These are phyloP conservation scores for Bicyclus anynana DNA, from an alignment of 1,140 invertebrate genomes.

Conservation along the genomic window DNA sequence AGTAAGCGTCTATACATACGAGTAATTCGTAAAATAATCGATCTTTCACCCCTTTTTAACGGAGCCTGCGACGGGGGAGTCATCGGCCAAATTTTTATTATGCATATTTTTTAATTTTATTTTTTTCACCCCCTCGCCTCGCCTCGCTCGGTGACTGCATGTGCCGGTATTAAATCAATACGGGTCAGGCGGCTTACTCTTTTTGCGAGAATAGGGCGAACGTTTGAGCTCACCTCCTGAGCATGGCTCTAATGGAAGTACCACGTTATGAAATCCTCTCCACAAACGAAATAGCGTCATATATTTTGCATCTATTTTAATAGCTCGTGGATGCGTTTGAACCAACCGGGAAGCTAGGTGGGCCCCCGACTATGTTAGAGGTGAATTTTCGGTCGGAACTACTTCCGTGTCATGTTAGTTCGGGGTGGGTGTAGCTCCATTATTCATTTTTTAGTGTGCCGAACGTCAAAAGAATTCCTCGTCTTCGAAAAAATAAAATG, in stretches of 20 bases:
- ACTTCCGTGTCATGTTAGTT: conserved; percentile 13
- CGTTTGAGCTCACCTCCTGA: conserved; percentile 52
- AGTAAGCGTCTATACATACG: conserved; percentile 24
- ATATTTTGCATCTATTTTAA: conserved; percentile 42
- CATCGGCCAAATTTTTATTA: conserved; percentile 73
- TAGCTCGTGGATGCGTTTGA: conserved; percentile 16
- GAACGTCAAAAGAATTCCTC: conserved; percentile 27
- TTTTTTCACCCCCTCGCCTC: conserved; percentile 54
- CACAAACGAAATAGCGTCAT: conserved; percentile 34
- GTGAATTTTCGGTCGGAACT: conserved; percentile 11
- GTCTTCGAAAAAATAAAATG: conserved; percentile 28
- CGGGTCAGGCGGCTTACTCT: conserved; percentile 46
- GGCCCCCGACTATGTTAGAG: conserved; percentile 9
- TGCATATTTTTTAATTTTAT: conserved; percentile 76
- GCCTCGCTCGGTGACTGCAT: conserved; percentile 41
- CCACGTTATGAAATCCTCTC: conserved; percentile 40
- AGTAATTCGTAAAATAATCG: conserved; percentile 69
- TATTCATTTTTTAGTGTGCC: conserved; percentile 27
- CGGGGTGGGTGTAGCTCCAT: conserved; percentile 16
- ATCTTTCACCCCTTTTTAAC: conserved; percentile 56
- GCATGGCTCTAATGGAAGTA: conserved; percentile 47
- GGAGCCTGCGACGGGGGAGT: conserved; percentile 48
- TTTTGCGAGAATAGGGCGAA: conserved; percentile 43
- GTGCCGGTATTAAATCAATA: conserved; percentile 71
- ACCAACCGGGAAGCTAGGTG: not conserved